phyloP scores from a whole-genome alignment of 92 coral and sea anemone species.

The Zoanthus solanderi region DNA sequence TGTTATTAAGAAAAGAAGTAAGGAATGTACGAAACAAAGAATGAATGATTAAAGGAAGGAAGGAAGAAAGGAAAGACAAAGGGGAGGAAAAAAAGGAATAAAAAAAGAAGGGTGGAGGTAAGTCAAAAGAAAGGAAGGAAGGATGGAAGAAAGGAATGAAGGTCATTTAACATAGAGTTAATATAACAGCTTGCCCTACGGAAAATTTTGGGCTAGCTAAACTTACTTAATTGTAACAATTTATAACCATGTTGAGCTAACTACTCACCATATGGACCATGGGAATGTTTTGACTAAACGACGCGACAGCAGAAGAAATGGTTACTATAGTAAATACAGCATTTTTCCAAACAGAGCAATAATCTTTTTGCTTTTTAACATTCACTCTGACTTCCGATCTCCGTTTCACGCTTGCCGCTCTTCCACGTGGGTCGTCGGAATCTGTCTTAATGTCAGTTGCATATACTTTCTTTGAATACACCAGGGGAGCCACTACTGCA shows the following conservation, averaged over 20 bases:
- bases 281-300: constrained; percentile 29
- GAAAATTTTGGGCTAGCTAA: too few species aligned
- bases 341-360: constrained; percentile 37
- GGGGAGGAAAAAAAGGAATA: not conserved
- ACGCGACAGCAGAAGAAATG: constrained; percentile 36
- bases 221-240: not conserved
- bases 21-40: not conserved
- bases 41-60: not conserved
- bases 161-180: not conserved
- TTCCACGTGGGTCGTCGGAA: not conserved
- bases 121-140: not conserved
- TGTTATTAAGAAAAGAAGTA: not conserved
- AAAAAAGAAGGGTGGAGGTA: not conserved
- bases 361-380: not conserved
- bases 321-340: constrained; percentile 25
- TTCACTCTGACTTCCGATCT: not conserved
- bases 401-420: not conserved
- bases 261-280: constrained; percentile 36
- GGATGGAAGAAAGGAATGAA: not conserved
- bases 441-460: not conserved
- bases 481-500: constrained; percentile 10
- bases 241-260: not conserved
- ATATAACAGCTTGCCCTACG: not conserved
- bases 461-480: constrained; percentile 26
- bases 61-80: not conserved